Base-by-base conservation (phyloP, 1,140 invertebrate species). In the Druon quercuslanigerum region DNA sequence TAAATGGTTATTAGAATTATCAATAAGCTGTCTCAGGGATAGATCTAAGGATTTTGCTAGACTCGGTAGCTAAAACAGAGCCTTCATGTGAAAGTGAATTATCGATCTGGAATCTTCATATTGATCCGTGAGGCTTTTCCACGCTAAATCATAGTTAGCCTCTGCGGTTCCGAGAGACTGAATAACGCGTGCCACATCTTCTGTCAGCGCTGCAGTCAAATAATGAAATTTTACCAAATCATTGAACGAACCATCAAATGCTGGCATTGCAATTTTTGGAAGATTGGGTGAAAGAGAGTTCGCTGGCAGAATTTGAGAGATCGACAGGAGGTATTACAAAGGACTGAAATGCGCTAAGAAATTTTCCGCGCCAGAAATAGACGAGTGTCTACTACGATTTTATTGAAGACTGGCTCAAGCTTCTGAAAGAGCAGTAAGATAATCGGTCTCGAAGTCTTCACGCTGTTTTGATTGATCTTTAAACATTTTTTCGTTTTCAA, bases 31-130 rank as follows among this genome's bases (percentile, higher is more conserved):
- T n/a, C n/a, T n/a, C n/a, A n/a, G n/a, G n/a, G n/a, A n/a, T n/a
- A n/a, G n/a, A n/a, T n/a, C n/a, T n/a, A n/a, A n/a, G n/a, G n/a
- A n/a, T n/a, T n/a, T n/a, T n/a, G n/a, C n/a, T n/a, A n/a, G n/a
- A n/a, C n/a, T n/a, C n/a, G n/a, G n/a, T n/a, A n/a, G 12, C 25
- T 75, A 52, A 60, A 86, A 5, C 76, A 87, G 52, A 50, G 40
- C 50, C 71, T 79, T 75, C 16, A 87, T 17, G 74, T 87, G 85
- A 75, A 85, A 71, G 78, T 79, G 79, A 16, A 85, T 76, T 25
- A 87, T 71, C 20, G 74, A 17, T 12, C 77, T 51, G 71, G 81
- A 80, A 73, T 86, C 83, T 16, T 87, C 77, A 57, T 79, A 87
- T 0, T 85, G 71, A 4, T 82, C 71, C n/a, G 71, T 66, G 0